These are phyloP conservation scores for Hiodon alosoides DNA, from an alignment of 2,113 vertebrate species.

Conservation along the genomic window DNA sequence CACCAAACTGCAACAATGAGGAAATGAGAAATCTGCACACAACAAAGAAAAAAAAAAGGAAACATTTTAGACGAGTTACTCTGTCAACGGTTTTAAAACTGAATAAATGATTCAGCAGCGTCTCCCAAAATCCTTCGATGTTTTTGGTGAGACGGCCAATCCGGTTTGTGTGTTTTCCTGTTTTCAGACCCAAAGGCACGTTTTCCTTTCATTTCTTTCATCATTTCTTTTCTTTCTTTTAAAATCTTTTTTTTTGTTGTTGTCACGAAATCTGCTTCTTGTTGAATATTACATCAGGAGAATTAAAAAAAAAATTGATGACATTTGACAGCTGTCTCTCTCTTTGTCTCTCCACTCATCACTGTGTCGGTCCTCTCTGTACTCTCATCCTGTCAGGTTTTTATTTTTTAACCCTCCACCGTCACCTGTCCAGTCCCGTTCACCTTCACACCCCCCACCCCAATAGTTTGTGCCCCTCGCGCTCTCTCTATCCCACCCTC, in stretches of 20 bases:
- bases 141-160: constrained; percentile 20
- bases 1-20: not conserved
- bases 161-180: constrained; percentile 8
- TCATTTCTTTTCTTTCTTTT: not conserved
- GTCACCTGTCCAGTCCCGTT: no score
- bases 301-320: constrained; percentile 15
- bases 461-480: not conserved
- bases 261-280: constrained; percentile 26
- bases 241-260: constrained; percentile 37
- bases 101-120: constrained; percentile 38
- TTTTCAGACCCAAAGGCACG: constrained; percentile 27
- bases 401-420: not conserved
- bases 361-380: not conserved
- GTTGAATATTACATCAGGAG: constrained; percentile 20
- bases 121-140: not conserved
- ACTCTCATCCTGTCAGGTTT: no score
- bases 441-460: no score
- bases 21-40: constrained; percentile 13
- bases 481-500: not conserved
- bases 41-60: not conserved
- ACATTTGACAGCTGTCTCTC: constrained; percentile 18
- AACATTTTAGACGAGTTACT: constrained; percentile 35
- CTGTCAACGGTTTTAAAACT: constrained; percentile 27
- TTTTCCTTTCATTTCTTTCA: not conserved
- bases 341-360: not conserved